Percentiles rank a stretch among this genome's conserved stretches.
Evolutionary conservation across 2,797 vertebrate genomes (phyloP).

Genomic region (Manis crassicaudata): DNA sequence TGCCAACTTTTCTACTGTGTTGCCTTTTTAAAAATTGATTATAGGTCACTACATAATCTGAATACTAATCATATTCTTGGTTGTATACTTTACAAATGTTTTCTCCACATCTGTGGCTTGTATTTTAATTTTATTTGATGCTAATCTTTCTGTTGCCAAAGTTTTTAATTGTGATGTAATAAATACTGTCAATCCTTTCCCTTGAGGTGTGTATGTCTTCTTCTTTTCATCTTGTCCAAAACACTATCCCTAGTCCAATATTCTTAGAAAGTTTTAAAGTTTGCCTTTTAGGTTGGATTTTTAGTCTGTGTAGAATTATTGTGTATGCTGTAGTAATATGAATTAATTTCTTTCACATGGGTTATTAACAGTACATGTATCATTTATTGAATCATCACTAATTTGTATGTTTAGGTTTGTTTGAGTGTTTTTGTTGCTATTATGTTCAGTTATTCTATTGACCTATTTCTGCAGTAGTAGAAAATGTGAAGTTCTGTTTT

Average conservation of each 20-base stretch:
- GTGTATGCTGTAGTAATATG: not conserved
- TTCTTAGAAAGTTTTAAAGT: slow-evolving; percentile 1
- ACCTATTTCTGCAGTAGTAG: not conserved
- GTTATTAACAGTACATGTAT: not conserved
- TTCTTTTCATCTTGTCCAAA: not conserved
- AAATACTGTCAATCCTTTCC: not conserved
- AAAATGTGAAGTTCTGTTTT: not conserved
- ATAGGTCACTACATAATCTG: not conserved
- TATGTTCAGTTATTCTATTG: not conserved
- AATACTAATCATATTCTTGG: not conserved
- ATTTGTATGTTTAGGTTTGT: not conserved
- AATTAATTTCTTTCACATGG: not conserved
- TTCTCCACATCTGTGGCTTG: not conserved
- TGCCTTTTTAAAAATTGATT: slow-evolving; percentile 4
- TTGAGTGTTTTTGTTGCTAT: not conserved
- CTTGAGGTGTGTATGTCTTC: not conserved
- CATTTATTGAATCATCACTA: not conserved
- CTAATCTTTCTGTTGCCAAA: not conserved
- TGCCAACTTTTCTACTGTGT: not conserved
- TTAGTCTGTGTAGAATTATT: not conserved
- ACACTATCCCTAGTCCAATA: not conserved
- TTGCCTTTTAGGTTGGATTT: not conserved
- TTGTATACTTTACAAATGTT: not conserved
- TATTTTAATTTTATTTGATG: slow-evolving; percentile 27
- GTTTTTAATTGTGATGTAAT: not conserved